Conservation (phyloP, 2,888 invertebrate genomes). For the Eupithecia pulchellata region DNA sequence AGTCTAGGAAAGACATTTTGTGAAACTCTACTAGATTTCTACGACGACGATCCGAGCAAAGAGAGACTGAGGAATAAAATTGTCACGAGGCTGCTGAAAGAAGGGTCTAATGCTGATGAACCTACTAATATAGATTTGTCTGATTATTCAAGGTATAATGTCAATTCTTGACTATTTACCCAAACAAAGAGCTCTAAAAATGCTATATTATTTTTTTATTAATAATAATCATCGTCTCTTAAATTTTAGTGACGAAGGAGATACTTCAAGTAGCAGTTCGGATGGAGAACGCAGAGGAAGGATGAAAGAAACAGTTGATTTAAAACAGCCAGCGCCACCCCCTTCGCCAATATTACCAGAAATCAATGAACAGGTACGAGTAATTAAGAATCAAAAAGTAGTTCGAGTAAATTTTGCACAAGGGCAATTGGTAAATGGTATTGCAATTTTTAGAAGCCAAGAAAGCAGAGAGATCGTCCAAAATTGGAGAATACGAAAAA, state of each 20-base stretch:
- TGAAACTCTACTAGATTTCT: slow-evolving; percentile 96
- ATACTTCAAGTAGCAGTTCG: slow-evolving; percentile 89
- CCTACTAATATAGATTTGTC: slow-evolving; percentile 94
- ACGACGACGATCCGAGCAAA: slow-evolving; percentile 93
- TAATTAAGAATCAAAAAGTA: background rate
- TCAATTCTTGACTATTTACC: background rate
- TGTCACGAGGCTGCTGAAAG: slow-evolving; percentile 90
- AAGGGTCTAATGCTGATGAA: slow-evolving; percentile 95
- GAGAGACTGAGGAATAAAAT: slow-evolving; percentile 92
- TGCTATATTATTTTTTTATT: background rate
- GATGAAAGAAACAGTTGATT: slow-evolving; percentile 81
- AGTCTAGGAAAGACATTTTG: slow-evolving; percentile 95
- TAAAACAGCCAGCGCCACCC: slow-evolving; percentile 86
- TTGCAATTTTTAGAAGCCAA: slow-evolving; percentile 64
- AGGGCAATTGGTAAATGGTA: slow-evolving; percentile 2
- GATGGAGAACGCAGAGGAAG: slow-evolving; percentile 84
- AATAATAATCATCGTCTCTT: background rate
- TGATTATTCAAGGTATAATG: slow-evolving; percentile 92
- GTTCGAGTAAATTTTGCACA: background rate
- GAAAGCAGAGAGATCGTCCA: slow-evolving; percentile 60
- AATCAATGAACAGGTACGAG: slow-evolving; percentile 70
- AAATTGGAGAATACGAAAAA: slow-evolving; percentile 76
- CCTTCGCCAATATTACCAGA: slow-evolving; percentile 88
- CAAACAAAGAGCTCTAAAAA: background rate
- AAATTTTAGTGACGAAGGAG: slow-evolving; percentile 90